These are phyloP conservation scores for Potamilus streckersoni DNA, from an alignment of 1,140 invertebrate genomes.

Conservation along the genomic window DNA sequence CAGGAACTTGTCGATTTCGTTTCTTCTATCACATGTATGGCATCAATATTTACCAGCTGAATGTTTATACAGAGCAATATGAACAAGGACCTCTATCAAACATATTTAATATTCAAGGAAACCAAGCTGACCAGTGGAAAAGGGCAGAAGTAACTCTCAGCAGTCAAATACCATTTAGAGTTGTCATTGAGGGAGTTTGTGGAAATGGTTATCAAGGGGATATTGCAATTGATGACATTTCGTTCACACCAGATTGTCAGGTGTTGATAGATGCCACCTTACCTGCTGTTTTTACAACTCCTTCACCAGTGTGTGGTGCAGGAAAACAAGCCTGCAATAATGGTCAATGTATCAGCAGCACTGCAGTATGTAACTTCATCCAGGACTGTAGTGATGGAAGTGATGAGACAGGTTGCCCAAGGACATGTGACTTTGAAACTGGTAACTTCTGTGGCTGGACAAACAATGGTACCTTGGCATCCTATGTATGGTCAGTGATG, in stretches of 20 bases:
- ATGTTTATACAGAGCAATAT: conserved; percentile 50
- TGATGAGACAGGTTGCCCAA: conserved; percentile 57
- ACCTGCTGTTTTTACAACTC: conserved; percentile 39
- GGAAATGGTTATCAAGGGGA: conserved; percentile 52
- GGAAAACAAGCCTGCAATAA: conserved; percentile 54
- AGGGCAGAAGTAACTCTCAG: conserved; percentile 43
- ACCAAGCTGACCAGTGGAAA: conserved; percentile 38
- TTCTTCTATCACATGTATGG: conserved; percentile 67
- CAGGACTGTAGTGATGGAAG: conserved; percentile 65
- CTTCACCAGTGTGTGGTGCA: conserved; percentile 42
- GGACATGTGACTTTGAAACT: conserved; percentile 47
- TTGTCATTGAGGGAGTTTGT: conserved; percentile 54
- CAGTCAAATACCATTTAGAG: conserved; percentile 47
- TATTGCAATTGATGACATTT: conserved; percentile 65
- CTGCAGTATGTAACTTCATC: conserved; percentile 78
- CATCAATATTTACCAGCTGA: conserved; percentile 48
- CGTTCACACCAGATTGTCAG: conserved; percentile 59
- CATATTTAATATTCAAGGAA: conserved; percentile 41
- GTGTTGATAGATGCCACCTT: conserved; percentile 35
- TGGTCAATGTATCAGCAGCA: conserved; percentile 45
- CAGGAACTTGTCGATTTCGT: conserved; percentile 60
- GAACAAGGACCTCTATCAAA: conserved; percentile 37
- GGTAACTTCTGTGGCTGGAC: conserved; percentile 50
- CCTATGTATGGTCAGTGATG: conserved; percentile 44
- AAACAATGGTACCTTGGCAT: conserved; percentile 32